These are phyloP conservation scores for Tethea ocularis DNA, from an alignment of 2,888 invertebrate species.

Conservation along the genomic window DNA sequence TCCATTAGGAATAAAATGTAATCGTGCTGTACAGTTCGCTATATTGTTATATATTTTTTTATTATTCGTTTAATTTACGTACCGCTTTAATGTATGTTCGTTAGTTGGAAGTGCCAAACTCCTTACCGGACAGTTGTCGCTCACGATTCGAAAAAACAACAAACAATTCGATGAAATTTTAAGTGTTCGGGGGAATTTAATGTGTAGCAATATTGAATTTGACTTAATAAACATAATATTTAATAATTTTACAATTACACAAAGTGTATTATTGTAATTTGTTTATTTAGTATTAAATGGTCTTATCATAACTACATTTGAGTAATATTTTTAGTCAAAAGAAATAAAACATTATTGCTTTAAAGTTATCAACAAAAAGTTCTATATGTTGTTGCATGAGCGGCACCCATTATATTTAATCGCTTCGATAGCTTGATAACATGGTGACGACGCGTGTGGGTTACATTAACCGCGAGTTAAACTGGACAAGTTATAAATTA, in stretches of 20 bases:
- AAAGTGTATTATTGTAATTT: not conserved
- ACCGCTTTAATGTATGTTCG: conserved; percentile 57
- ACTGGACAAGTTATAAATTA: conserved; percentile 13
- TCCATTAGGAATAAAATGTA: conserved; percentile 62
- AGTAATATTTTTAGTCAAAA: not conserved
- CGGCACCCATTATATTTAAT: conserved; percentile 28
- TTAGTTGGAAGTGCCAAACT: conserved; percentile 64
- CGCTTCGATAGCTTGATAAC: conserved; percentile 41
- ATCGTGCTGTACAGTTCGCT: conserved; percentile 57
- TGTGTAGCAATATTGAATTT: not conserved
- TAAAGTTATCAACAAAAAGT: conserved; percentile 14
- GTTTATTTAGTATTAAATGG: too few relatives aligned
- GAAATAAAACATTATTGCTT: conserved; percentile 14
- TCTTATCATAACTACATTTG: too few relatives aligned
- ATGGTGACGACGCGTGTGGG: conserved; percentile 27
- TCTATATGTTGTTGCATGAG: conserved; percentile 16
- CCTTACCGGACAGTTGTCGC: conserved; percentile 28
- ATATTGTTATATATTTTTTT: conserved; percentile 55
- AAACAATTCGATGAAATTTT: not conserved
- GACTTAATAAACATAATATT: not conserved
- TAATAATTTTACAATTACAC: not conserved
- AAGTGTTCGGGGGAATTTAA: not conserved
- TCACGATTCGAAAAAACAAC: not conserved
- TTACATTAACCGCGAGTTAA: conserved; percentile 36
- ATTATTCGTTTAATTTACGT: conserved; percentile 50